Conservation (phyloP, 1,140 invertebrate species). For the Drosophila ercepeae region DNA sequence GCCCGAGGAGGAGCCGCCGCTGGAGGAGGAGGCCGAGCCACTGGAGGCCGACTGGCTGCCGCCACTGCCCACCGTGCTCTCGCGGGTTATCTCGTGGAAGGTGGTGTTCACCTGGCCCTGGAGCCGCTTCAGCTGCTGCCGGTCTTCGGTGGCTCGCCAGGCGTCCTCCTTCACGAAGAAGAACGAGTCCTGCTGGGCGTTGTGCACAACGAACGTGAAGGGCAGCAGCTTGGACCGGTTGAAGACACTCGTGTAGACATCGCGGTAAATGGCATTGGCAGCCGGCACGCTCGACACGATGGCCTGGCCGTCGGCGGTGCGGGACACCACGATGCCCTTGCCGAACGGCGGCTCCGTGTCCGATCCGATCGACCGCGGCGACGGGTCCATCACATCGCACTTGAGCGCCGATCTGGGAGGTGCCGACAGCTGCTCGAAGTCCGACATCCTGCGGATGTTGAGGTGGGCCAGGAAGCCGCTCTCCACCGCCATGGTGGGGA, state of each 20-base stretch:
- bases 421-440: constrained; percentile 89
- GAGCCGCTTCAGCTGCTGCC: constrained; percentile 93
- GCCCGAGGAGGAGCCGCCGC: constrained; percentile 7
- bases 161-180: constrained; percentile 97
- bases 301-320: constrained; percentile 90
- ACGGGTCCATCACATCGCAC: constrained; percentile 89
- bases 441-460: constrained; percentile 89
- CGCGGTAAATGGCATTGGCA: constrained; percentile 94
- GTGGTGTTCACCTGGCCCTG: constrained; percentile 97
- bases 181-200: constrained; percentile 95
- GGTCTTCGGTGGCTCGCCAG: constrained; percentile 94
- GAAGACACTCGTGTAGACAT: constrained; percentile 96
- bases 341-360: constrained; percentile 94
- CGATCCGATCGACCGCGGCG: constrained; percentile 89
- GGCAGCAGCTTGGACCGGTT: constrained; percentile 95
- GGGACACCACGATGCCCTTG: constrained; percentile 94
- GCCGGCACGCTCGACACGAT: constrained; percentile 93
- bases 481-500: constrained; percentile 88
- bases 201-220: constrained; percentile 95
- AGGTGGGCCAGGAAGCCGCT: constrained; percentile 92
- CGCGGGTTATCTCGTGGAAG: constrained; percentile 91
- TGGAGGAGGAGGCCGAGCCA: constrained; percentile 3
- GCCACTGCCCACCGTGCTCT: constrained; percentile 83
- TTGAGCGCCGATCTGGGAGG: constrained; percentile 90
- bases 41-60: neutral